These are phyloP conservation scores for Meliscaeva auricollis DNA, from an alignment of 2,888 invertebrate genomes.

Conservation along the genomic window DNA sequence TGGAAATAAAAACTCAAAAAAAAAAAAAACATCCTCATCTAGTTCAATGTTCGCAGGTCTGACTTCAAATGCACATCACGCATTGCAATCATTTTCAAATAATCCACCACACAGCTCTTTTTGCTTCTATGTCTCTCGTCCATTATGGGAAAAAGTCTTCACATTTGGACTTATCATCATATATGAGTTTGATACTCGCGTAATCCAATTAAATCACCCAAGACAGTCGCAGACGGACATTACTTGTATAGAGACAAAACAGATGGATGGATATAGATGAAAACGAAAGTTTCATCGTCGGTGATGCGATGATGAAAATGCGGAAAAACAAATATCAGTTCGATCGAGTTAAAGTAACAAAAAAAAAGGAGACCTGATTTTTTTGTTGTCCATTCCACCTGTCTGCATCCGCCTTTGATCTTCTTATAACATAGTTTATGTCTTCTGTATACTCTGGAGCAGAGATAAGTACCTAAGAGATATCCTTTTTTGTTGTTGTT, in stretches of 20 bases:
- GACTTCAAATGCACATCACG: conserved; percentile 51
- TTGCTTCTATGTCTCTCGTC: conserved; percentile 48
- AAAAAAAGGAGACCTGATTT: conserved; percentile 21
- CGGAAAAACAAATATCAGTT: conserved; percentile 53
- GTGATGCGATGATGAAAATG: conserved; percentile 7
- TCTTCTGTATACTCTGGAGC: neutral
- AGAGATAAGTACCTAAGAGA: conserved; percentile 30
- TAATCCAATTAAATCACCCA: conserved; percentile 70
- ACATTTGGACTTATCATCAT: conserved; percentile 19
- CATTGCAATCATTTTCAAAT: conserved; percentile 63
- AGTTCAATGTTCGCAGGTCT: conserved; percentile 76
- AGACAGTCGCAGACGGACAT: conserved; percentile 25
- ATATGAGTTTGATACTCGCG: conserved; percentile 50
- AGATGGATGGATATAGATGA: conserved; percentile 17
- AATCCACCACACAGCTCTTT: conserved; percentile 20
- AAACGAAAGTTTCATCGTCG: conserved; percentile 57
- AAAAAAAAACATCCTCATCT: conserved; percentile 64
- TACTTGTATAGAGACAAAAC: conserved; percentile 1
- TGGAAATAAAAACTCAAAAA: conserved; percentile 1
- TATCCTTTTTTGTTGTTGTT: conserved; percentile 49
- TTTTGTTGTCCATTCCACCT: conserved; percentile 55
- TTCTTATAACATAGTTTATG: conserved; percentile 1
- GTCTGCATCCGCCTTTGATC: conserved; percentile 72
- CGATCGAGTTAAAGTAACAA: neutral
- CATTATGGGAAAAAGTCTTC: conserved; percentile 35